Evolutionary conservation across 2,113 vertebrate genomes (phyloP), one percentile per base, ranked within the genome.

Genomic region (Okapia johnstoni): DNA sequence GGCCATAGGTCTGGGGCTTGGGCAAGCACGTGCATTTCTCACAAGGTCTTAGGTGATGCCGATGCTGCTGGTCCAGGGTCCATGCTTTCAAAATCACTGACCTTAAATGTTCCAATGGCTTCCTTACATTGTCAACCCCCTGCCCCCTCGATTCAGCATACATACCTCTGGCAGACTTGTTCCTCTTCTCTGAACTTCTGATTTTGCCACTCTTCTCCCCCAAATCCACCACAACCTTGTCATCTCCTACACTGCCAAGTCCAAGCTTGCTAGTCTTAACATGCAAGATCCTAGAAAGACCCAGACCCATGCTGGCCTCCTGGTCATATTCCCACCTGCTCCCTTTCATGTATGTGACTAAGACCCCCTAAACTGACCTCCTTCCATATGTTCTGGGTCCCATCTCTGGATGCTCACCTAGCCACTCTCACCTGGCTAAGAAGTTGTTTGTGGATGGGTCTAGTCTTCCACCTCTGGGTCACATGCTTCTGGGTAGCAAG

Each of bases 131-230:
- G 3, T 30, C 28, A 23, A 3, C 2, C 1, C 9, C 4, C 46
- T 70, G 19, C 70, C 36, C 2, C 5, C 40, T 66, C 0, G 0
- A 30, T 26, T 28, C 30, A 25, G 40, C 25, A 43, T 14, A 0
- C 13, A 3, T 2, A 0, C 43, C 25, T 2, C 52, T 15, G 61
- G 36, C 48, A 70, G 89, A 10, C 23, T 33, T 15, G 0, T 50
- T 54, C 14, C 3, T 63, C 17, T 13, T 33, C 28, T 43, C 14
- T 17, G 12, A 2, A 7, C 26, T 33, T 79, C n/a, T 36, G 28
- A 60, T 50, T 57, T 80, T 61, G 61, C 19, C 46, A 19, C 43
- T 28, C 36, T 43, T 40, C 14, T 52, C 83, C 85, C 80, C 3
- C 16, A 48, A 28, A 88, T 25, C 55, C 11, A 26, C 25, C 58